phyloP scores from a whole-genome alignment of 2,113 vertebrate species.

The Recurvirostra avosetta region DNA sequence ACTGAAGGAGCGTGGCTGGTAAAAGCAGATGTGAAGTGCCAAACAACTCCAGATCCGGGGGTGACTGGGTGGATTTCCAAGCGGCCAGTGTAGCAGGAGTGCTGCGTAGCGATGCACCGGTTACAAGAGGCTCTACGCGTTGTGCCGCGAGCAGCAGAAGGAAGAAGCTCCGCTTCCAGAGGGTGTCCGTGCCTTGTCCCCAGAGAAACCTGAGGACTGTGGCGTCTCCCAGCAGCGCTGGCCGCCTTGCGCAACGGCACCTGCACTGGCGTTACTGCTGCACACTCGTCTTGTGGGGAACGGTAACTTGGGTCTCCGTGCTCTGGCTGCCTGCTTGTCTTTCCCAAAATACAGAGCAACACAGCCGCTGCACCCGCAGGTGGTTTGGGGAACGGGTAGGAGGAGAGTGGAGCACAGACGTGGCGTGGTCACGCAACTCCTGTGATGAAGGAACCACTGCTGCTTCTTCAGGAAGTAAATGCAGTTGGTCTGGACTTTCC shows the following conservation, averaged over 20 bases:
- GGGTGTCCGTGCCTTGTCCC: neutral
- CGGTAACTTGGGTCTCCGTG: rapidly evolving
- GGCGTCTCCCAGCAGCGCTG: neutral
- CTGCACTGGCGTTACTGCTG: neutral
- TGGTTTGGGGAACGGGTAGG: neutral
- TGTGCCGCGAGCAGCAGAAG: neutral
- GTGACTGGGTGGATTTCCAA: rapidly evolving
- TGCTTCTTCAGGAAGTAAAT: neutral
- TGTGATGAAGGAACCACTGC: neutral
- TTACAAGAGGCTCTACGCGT: neutral
- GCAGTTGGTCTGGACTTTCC: neutral
- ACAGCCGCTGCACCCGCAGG: rapidly evolving
- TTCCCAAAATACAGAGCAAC: neutral
- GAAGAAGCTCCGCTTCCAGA: neutral
- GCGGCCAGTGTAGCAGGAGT: neutral
- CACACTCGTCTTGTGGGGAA: neutral
- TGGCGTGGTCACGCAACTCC: neutral
- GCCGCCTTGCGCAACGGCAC: neutral
- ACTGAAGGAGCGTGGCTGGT: no score
- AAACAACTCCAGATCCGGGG: neutral
- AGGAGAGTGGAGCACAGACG: neutral
- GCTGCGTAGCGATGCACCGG: neutral
- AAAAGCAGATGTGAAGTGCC: neutral
- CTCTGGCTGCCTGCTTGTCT: neutral
- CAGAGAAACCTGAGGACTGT: no score